phyloP scores from a whole-genome alignment of 2,888 invertebrate genomes.

The Coleophora deauratella region DNA sequence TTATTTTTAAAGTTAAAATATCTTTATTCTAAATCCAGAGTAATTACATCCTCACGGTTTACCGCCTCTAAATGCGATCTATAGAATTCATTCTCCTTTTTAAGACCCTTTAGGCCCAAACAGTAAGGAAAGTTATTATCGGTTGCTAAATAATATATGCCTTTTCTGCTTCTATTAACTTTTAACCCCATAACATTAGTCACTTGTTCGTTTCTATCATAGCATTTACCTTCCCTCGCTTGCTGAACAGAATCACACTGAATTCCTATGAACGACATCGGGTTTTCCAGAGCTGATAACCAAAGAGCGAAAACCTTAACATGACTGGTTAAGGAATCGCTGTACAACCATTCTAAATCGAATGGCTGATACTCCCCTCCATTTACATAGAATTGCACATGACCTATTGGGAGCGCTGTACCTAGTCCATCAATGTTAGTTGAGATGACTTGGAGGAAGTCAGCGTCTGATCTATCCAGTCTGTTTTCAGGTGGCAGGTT shows the following conservation, averaged over 20 bases:
- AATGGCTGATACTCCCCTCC: constrained; percentile 50
- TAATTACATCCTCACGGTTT: constrained; percentile 7
- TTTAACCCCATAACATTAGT: constrained; percentile 34
- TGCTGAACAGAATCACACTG: constrained; percentile 39
- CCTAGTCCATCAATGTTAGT: constrained; percentile 54
- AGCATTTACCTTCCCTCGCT: constrained; percentile 34
- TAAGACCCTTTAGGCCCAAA: constrained; percentile 43
- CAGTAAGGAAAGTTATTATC: constrained; percentile 38
- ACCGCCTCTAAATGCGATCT: constrained; percentile 18
- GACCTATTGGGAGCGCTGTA: constrained; percentile 48
- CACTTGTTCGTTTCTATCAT: constrained; percentile 26
- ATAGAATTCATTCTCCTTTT: constrained; percentile 35
- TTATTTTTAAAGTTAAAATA: no score
- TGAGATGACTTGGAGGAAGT: constrained; percentile 41
- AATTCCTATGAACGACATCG: constrained; percentile 32
- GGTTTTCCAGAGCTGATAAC: constrained; percentile 33
- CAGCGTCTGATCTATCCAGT: constrained; percentile 44
- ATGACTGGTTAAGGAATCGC: constrained; percentile 35
- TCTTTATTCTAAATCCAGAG: no score
- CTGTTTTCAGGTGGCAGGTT: constrained; percentile 41
- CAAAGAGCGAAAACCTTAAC: constrained; percentile 29
- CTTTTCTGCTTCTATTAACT: constrained; percentile 25
- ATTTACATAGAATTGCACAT: constrained; percentile 52
- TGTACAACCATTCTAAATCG: constrained; percentile 29
- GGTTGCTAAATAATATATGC: constrained; percentile 36